A percentile compares a stretch with the other conserved stretches of the same genome.
Conservation (phyloP, 2,888 invertebrate genomes). For the Chrysolina americana region DNA sequence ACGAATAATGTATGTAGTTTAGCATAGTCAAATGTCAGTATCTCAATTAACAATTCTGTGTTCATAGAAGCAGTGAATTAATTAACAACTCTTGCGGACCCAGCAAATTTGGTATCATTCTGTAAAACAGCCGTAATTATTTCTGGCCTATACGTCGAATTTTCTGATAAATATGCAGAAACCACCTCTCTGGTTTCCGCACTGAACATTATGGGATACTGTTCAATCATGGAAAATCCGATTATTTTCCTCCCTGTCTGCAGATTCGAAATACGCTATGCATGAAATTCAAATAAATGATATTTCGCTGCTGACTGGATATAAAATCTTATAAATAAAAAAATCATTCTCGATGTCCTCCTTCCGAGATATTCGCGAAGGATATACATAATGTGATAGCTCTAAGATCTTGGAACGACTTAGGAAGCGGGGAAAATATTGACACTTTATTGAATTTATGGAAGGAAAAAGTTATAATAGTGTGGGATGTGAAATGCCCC, state of each 20-base stretch:
- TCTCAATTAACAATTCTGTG: too few relatives aligned
- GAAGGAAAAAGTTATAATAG: conserved; percentile 48
- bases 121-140: neutral
- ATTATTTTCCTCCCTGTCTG: conserved; percentile 14
- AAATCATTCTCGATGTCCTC: conserved; percentile 20
- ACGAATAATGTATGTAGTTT: too few relatives aligned
- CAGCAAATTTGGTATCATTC: neutral
- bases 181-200: conserved; percentile 12
- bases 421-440: conserved; percentile 46
- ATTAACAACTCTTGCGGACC: neutral
- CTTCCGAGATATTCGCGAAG: conserved; percentile 27
- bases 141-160: conserved; percentile 13
- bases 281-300: conserved; percentile 28
- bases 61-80: too few relatives aligned
- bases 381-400: conserved; percentile 49
- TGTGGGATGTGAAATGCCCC: conserved; percentile 35
- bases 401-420: conserved; percentile 41
- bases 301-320: conserved; percentile 13
- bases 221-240: conserved; percentile 23
- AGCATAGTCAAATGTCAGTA: too few relatives aligned
- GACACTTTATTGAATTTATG: conserved; percentile 50
- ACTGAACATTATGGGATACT: conserved; percentile 17
- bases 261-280: conserved; percentile 13
- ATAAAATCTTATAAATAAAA: conserved; percentile 26
- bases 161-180: conserved; percentile 13